These are phyloP conservation scores for Orius laevigatus DNA, from an alignment of 1,140 invertebrate species.

Conservation along the genomic window DNA sequence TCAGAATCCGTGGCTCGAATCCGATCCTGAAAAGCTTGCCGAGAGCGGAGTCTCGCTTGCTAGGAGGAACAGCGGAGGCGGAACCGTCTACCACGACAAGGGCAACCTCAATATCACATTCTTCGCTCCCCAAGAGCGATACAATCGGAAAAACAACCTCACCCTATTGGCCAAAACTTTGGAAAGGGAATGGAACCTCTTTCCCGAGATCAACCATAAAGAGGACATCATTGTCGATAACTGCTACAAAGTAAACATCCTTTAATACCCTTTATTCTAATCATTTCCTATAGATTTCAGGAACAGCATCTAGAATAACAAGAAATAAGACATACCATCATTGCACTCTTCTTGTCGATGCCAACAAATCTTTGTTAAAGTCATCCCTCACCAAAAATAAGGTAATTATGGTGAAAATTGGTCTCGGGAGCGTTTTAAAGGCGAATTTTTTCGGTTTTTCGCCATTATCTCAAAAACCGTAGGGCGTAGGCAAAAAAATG, in stretches of 20 bases:
- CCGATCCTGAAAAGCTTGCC: slow-evolving; percentile 43
- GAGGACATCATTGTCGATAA: slow-evolving; percentile 70
- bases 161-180: slow-evolving; percentile 66
- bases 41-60: slow-evolving; percentile 53
- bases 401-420: too few species aligned
- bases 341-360: slow-evolving; percentile 77
- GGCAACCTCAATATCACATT: slow-evolving; percentile 90
- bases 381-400: slow-evolving; percentile 45
- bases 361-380: slow-evolving; percentile 54
- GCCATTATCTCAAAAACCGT: too few species aligned
- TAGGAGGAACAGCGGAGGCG: slow-evolving; percentile 86
- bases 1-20: slow-evolving; percentile 93
- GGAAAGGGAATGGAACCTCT: slow-evolving; percentile 57
- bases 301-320: slow-evolving; percentile 80
- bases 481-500: too few species aligned
- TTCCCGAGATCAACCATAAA: slow-evolving; percentile 52
- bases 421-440: too few species aligned
- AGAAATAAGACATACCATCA: slow-evolving; percentile 79
- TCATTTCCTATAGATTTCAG: slow-evolving; percentile 53
- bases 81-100: slow-evolving; percentile 87
- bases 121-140: slow-evolving; percentile 58
- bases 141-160: slow-evolving; percentile 70
- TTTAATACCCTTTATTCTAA: neutral
- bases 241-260: slow-evolving; percentile 55
- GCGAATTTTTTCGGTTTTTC: too few species aligned